A percentile compares a stretch with the other conserved stretches of the same genome.
Evolutionary conservation across 2,113 vertebrate species (phyloP).

Genomic region (Rhabdornis inornatus): DNA sequence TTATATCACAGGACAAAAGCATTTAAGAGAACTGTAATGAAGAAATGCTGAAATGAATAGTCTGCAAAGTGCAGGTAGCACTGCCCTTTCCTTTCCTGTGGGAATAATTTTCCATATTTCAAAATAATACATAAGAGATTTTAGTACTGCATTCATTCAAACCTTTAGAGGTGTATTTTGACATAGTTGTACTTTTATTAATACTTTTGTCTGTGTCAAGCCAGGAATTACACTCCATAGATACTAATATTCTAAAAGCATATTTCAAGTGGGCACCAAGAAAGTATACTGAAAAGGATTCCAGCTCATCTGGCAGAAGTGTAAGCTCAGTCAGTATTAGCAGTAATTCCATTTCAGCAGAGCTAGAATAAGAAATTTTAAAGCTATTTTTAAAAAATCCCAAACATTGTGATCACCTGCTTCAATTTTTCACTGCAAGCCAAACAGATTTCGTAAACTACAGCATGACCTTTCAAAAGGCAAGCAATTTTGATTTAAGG

Average conservation of each 20-base stretch:
- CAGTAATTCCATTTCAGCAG: not conserved
- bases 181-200: not conserved
- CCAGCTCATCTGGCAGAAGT: not conserved
- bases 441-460: not conserved
- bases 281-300: not conserved
- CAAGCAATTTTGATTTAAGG: not conserved
- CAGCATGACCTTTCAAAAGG: not conserved
- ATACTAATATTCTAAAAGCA: not conserved
- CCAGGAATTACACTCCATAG: not conserved
- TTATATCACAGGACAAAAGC: not conserved
- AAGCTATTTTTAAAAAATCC: not conserved
- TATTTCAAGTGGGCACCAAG: not conserved
- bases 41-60: not conserved
- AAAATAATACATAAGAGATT: not conserved
- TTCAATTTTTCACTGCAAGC: not conserved
- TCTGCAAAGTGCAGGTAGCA: not conserved
- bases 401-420: not conserved
- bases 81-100: not conserved
- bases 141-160: not conserved
- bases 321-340: not conserved
- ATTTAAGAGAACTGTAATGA: not conserved
- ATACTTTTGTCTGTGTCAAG: not conserved
- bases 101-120: not conserved
- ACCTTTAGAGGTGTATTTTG: not conserved
- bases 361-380: not conserved